Base-by-base conservation (phyloP, 2,797 vertebrate species). In the Gadopsis bispinosus region DNA sequence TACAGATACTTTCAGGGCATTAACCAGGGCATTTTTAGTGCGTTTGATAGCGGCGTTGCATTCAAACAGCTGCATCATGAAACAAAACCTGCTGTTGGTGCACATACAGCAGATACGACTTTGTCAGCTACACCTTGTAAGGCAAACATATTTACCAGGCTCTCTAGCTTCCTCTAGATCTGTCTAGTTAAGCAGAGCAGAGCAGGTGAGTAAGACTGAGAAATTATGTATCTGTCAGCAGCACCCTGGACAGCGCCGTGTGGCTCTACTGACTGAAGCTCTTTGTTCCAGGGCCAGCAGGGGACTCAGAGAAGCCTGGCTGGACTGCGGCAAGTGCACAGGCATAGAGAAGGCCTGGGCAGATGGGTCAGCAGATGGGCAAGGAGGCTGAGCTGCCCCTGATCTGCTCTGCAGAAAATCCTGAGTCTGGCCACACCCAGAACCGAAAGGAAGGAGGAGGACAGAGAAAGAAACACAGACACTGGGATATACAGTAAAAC, bases 301-400 rank as follows among this genome's bases (percentile, higher is more conserved):
- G 91, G 69, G 88, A 86, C 83, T 39, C 69, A 55, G 74, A 72
- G 60, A 75, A 81, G 75, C 78, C 83, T 75, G 86, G 69, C 87
- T 73, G 61, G 84, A 73, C 77, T 65, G 26, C 26, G 68, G 70
- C 55, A 60, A 81, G 69, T 83, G 79, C 68, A 64, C 62, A 82
- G 87, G 80, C 86, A 84, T 31, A 73, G 59, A 77, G 77, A 77
- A 62, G 81, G 81, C 72, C 69, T 16, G 91, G 94, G 92, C 97
- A 98, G 97, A 98, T 96, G 97, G 97, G 94, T 93, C 83, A 95
- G 94, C 97, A 98, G 97, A 98, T 97, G 97, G 96, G 83, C 92
- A 88, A 95, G 87, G 92, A 95, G 94, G 94, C 92, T 94, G 91
- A 91, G 91, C 88, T 81, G 88, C 84, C 89, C 91, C 86, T 93